Percentiles rank a stretch among this genome's conserved stretches.
These are phyloP conservation scores for Chromobotia macracanthus DNA, from an alignment of 2,797 vertebrate genomes.

Conservation along the genomic window DNA sequence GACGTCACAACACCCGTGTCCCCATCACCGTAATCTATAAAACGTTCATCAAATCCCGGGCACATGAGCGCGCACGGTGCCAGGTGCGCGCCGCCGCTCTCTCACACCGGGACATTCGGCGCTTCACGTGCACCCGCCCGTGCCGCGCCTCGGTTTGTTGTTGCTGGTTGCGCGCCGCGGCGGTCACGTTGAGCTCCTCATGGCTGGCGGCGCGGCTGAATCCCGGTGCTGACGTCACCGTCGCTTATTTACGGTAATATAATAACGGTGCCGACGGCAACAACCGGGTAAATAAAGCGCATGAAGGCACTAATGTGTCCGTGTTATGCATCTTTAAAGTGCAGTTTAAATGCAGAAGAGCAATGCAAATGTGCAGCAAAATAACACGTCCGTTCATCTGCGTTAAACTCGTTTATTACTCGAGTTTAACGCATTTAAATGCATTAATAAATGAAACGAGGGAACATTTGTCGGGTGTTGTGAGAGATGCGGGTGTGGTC, in stretches of 20 bases:
- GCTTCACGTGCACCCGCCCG: conserved; percentile 72
- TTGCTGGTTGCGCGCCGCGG: conserved; percentile 52
- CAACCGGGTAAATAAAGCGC: conserved; percentile 22
- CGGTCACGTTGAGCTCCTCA: conserved; percentile 81
- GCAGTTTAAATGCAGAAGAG: too few relatives aligned
- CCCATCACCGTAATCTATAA: too few relatives aligned
- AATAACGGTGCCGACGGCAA: conserved; percentile 38
- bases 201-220: conserved; percentile 72
- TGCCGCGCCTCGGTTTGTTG: conserved; percentile 39
- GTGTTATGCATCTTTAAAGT: too few relatives aligned
- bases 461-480: not conserved
- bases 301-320: too few relatives aligned
- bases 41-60: conserved; percentile 29
- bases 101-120: conserved; percentile 46
- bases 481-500: not conserved
- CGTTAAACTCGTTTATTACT: too few relatives aligned
- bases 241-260: conserved; percentile 53
- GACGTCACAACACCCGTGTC: conserved; percentile 16
- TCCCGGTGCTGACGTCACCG: conserved; percentile 68
- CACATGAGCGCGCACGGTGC: conserved; percentile 11
- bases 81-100: conserved; percentile 36
- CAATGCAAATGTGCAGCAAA: too few relatives aligned
- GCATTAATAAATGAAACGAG: too few relatives aligned
- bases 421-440: too few relatives aligned
- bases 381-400: too few relatives aligned